Evolutionary conservation across 2,797 vertebrate genomes (phyloP), one percentile per base, ranked within the genome.

Genomic region (Serranus cabrilla): DNA sequence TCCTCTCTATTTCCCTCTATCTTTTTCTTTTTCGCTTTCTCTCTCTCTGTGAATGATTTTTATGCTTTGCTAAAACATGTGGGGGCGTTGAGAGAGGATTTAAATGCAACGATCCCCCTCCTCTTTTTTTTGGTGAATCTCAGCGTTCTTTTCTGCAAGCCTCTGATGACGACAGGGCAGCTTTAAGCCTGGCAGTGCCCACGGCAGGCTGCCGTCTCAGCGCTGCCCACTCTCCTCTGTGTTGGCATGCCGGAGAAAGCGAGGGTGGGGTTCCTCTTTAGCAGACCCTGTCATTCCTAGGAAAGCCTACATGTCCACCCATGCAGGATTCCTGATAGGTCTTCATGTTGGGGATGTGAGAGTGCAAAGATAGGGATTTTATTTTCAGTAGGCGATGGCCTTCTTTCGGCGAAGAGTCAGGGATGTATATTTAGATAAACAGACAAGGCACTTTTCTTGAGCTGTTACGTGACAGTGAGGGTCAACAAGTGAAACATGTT

Each of bases 1-100:
- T 94, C 92, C 90, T 92, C 90, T 91, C 91, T 91, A 89, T 92
- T 93, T 91, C 90, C 86, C 85, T 89, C 89, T 90, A 90, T 90
- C 89, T 91, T 89, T 92, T 89, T 90, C 88, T 88, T 88, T 92
- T 87, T 88, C 65, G 84, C 90, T 89, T 86, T 92, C 88, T 93
- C 89, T 92, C 89, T 92, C 90, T 92, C 89, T 93, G 93, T 94
- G 94, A 95, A 94, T 95, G 95, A 96, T 96, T 96, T 95, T 93
- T 95, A 95, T 93, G 94, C 94, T 95, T 94, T 93, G 93, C 92
- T 96, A 93, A 95, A 96, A 95, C 93, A 94, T 94, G 93, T 94
- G 94, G 94, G 94, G 95, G 95, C 94, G 94, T 93, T 92, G 84
- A 94, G 93, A 95, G 94, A 94, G 94, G 95, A 96, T 96, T 96